phyloP scores from a whole-genome alignment of 1,140 invertebrate genomes.

The Leptoteleia sp. region DNA sequence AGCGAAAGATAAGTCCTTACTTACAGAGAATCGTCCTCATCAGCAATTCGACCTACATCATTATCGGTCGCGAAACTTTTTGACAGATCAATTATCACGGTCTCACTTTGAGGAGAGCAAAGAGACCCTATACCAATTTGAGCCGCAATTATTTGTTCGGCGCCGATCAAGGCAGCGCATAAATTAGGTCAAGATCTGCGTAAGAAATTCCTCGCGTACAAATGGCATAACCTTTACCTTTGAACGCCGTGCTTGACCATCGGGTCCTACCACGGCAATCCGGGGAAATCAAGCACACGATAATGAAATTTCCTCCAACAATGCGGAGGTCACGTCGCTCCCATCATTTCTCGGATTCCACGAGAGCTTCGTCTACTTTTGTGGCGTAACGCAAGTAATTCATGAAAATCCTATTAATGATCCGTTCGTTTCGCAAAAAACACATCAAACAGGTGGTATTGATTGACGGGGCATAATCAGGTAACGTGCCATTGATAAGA shows the following conservation, averaged over 20 bases:
- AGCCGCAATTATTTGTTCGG: conserved; percentile 7
- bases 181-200: conserved; percentile 58
- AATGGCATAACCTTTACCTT: conserved; percentile 59
- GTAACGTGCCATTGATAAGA: too few relatives aligned
- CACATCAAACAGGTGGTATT: background rate
- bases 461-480: too few relatives aligned
- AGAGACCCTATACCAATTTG: background rate
- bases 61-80: conserved; percentile 13
- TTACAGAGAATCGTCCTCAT: too few relatives aligned
- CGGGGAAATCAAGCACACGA: conserved; percentile 44
- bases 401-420: conserved; percentile 42
- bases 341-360: conserved; percentile 50
- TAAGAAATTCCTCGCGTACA: conserved; percentile 52
- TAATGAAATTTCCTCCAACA: conserved; percentile 57
- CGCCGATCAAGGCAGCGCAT: conserved; percentile 13
- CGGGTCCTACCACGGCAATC: conserved; percentile 38
- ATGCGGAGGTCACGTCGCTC: conserved; percentile 54
- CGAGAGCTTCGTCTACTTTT: conserved; percentile 23
- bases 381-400: conserved; percentile 22
- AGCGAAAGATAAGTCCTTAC: too few relatives aligned
- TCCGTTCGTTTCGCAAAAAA: background rate
- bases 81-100: conserved; percentile 12
- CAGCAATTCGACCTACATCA: background rate
- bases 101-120: background rate
- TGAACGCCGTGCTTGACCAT: conserved; percentile 50